Evolutionary conservation across 2,888 invertebrate species (phyloP), one percentile per base, ranked within the genome.

Genomic region (Chirona hameri): DNA sequence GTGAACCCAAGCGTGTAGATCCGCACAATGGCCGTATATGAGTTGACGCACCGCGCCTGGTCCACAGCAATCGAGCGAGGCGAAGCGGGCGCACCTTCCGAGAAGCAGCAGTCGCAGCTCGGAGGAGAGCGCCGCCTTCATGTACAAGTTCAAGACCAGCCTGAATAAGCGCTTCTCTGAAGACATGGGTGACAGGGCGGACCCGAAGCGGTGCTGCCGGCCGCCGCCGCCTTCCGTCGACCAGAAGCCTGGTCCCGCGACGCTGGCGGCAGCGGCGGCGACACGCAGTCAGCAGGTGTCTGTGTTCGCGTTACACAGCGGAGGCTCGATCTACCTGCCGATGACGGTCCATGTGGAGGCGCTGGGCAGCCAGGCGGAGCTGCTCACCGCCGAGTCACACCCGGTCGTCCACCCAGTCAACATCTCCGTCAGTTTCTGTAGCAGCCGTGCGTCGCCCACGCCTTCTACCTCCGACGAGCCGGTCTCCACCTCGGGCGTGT

Each of bases 91-190:
- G 27, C 46, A 55, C 55, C 24, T 24, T 24, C 52, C 48, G 9
- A 80, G 81, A 4, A 48, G 31, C 48, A 55, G 55, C 55, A 55
- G 52, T 24, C 52, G 55, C 27, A 80, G 55, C 18, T 57, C 52
- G 21, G 81, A 80, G 48, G 81, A 52, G 81, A 39, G 39, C 39
- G 29, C 21, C 57, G 55, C 2, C 29, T 81, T 55, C 57, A 76
- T 84, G 24, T 97, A 97, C 90, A 97, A 97, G 89, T 97, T 96
- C 90, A 98, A 98, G 89, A 97, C 95, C 86, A 95, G 94, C 87
- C 97, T 98, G 85, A 96, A 97, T 87, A 93, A 96, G 87, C 90
- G 97, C 83, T 97, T 97, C 85, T 90, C 89, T 81, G 90, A 88
- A 79, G 88, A 89, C 15, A 69, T 69, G 69, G 69, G 24, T 15